Evolutionary conservation across 2,888 invertebrate species (phyloP).

Genomic region (Apantesis nais): DNA sequence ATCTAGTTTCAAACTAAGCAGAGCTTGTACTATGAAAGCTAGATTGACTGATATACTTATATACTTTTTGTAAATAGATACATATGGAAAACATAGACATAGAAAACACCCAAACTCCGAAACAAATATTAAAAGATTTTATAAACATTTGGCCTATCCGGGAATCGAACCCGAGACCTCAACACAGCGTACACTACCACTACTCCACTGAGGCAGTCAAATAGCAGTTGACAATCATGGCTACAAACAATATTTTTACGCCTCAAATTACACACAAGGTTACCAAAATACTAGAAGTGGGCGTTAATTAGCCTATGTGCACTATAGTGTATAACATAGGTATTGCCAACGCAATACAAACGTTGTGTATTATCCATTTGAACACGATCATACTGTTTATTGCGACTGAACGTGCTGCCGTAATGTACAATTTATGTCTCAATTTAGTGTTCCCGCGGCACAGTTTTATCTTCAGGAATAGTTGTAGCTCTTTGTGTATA

Average conservation of each 20-base stretch:
- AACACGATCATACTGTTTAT: slow-evolving; percentile 47
- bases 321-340: slow-evolving; percentile 41
- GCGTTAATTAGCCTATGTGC: slow-evolving; percentile 25
- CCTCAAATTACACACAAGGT: slow-evolving; percentile 14
- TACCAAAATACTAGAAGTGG: slow-evolving; percentile 25
- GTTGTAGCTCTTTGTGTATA: slow-evolving; percentile 27
- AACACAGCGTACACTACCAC: no score
- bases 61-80: no score
- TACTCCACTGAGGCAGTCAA: no score
- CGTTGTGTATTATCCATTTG: slow-evolving; percentile 36
- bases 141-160: no score
- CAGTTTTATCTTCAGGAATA: slow-evolving; percentile 39
- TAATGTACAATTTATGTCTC: slow-evolving; percentile 50
- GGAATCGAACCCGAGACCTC: no score
- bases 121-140: no score
- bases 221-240: background rate
- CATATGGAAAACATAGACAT: no score
- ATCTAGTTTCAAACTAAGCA: no score
- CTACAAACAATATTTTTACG: background rate
- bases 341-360: slow-evolving; percentile 42
- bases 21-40: no score
- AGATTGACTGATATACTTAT: no score
- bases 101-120: no score
- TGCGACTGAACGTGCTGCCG: slow-evolving; percentile 34
- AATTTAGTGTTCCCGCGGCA: slow-evolving; percentile 50